A percentile compares a stretch with the other conserved stretches of the same genome.
Evolutionary conservation across 2,113 vertebrate species (phyloP).

Genomic region (Labrus mixtus): DNA sequence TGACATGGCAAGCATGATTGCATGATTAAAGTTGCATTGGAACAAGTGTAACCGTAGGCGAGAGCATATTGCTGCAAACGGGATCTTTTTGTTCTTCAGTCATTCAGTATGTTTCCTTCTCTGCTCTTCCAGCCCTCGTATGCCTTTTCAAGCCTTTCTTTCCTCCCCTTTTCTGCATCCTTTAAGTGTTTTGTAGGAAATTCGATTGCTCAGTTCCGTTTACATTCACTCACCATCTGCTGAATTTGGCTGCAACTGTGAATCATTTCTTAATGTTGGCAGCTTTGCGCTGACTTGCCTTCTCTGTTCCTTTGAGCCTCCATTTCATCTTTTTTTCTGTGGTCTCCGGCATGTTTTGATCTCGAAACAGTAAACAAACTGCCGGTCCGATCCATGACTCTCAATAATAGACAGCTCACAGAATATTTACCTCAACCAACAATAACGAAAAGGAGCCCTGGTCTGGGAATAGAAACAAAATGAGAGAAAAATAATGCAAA

Average conservation of each 20-base stretch:
- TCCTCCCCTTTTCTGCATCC: constrained; percentile 31
- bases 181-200: constrained; percentile 60
- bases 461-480: not conserved
- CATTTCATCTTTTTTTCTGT: constrained; percentile 33
- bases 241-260: constrained; percentile 62
- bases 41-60: constrained; percentile 61
- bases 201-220: constrained; percentile 64
- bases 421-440: not conserved
- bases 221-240: constrained; percentile 77
- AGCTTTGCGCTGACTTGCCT: constrained; percentile 43
- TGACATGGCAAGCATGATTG: constrained; percentile 38
- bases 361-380: constrained; percentile 27
- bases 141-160: constrained; percentile 27
- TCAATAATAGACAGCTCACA: constrained; percentile 1
- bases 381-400: not conserved
- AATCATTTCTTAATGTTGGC: constrained; percentile 71
- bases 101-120: constrained; percentile 23
- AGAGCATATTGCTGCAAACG: constrained; percentile 52
- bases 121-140: constrained; percentile 10
- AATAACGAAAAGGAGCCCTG: not conserved
- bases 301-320: constrained; percentile 17
- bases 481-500: not conserved
- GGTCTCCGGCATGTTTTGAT: constrained; percentile 37
- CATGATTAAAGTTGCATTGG: constrained; percentile 60
- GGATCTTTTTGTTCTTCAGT: constrained; percentile 49